Conservation (phyloP, 2,888 invertebrate species). For the Eupithecia centaureata region DNA sequence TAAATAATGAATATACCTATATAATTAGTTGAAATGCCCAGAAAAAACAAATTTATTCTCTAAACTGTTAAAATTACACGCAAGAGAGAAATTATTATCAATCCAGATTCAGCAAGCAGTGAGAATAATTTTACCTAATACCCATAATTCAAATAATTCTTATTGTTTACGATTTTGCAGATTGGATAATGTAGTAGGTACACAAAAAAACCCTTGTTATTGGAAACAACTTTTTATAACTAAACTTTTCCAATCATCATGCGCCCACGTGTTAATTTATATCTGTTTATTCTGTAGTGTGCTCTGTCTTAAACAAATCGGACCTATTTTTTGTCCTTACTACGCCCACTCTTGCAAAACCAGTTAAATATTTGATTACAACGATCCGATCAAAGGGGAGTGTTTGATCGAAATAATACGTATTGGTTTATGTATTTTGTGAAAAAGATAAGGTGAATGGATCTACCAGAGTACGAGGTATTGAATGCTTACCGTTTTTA, state of each 20-base stretch:
- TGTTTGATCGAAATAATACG: slow-evolving; percentile 29
- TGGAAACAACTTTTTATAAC: neutral
- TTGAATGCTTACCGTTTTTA: neutral
- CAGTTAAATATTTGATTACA: slow-evolving; percentile 37
- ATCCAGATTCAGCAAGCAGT: neutral
- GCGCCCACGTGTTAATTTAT: neutral
- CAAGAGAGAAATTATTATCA: neutral
- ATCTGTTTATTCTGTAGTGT: neutral
- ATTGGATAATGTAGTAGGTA: neutral
- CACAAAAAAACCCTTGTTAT: neutral
- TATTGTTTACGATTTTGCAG: too few relatives aligned
- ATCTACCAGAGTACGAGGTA: neutral
- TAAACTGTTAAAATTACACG: neutral
- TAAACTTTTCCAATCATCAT: neutral
- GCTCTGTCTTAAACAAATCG: neutral
- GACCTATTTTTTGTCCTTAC: slow-evolving; percentile 4
- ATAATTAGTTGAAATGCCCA: neutral
- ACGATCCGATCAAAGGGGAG: slow-evolving; percentile 30
- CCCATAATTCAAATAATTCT: neutral
- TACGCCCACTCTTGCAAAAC: slow-evolving; percentile 22
- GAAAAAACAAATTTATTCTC: neutral
- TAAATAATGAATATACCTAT: too few relatives aligned
- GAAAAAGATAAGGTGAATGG: slow-evolving; percentile 10
- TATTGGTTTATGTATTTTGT: slow-evolving; percentile 29
- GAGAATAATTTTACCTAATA: neutral